Evolutionary conservation across 2,888 invertebrate genomes (phyloP).

Genomic region (Lasioglossum leucozonium): DNA sequence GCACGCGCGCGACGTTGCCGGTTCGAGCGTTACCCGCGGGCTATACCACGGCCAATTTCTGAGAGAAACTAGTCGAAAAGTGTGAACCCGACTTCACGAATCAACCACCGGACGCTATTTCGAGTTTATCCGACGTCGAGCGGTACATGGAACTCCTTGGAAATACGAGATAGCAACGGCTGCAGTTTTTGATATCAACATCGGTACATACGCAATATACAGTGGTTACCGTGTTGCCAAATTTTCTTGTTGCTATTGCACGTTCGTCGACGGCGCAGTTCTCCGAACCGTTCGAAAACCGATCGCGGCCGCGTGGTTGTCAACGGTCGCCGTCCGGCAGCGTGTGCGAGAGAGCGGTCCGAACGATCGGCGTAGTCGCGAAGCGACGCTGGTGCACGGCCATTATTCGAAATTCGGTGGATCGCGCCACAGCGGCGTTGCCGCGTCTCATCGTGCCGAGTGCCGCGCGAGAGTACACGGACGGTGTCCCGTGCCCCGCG

Average conservation of each 20-base stretch:
- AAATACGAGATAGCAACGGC: constrained; percentile 43
- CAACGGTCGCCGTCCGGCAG: background rate
- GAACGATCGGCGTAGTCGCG: constrained; percentile 14
- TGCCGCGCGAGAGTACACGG: constrained; percentile 69
- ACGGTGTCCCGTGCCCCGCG: constrained; percentile 60
- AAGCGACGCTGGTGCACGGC: constrained; percentile 63
- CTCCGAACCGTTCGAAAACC: background rate
- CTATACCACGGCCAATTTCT: constrained; percentile 50
- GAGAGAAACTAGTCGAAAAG: constrained; percentile 15
- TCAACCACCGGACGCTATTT: background rate
- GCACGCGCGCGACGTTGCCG: constrained; percentile 74
- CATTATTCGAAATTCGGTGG: constrained; percentile 75
- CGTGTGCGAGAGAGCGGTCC: background rate
- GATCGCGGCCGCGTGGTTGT: background rate
- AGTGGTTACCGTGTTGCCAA: constrained; percentile 67
- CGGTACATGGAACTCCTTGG: background rate
- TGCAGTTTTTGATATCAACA: constrained; percentile 52
- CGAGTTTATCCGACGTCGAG: no score
- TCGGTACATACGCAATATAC: constrained; percentile 53
- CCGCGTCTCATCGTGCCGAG: constrained; percentile 54
- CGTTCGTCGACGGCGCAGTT: constrained; percentile 15
- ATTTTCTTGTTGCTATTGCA: constrained; percentile 36
- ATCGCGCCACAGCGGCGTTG: constrained; percentile 71
- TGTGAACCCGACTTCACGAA: background rate
- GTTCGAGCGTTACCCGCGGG: constrained; percentile 54